phyloP scores from a whole-genome alignment of 1,140 invertebrate genomes.

The Parapsyche elsis region DNA sequence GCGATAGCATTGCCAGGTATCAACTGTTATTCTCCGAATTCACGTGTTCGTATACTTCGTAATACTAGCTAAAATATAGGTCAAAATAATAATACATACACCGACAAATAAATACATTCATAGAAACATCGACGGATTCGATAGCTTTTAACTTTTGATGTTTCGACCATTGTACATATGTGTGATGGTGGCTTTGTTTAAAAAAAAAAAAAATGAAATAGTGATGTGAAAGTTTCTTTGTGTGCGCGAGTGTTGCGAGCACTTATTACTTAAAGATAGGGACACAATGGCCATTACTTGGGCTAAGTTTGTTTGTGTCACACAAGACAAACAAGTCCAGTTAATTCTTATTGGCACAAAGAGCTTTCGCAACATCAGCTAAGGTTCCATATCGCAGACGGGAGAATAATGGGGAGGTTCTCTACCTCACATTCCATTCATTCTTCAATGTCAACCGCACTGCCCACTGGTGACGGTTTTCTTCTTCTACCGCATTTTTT shows the following conservation, averaged over 20 bases:
- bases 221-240: too few relatives aligned
- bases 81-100: too few relatives aligned
- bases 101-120: too few relatives aligned
- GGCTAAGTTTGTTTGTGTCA: conserved; percentile 38
- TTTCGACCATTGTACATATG: too few relatives aligned
- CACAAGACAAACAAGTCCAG: conserved; percentile 41
- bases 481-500: not conserved
- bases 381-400: not conserved
- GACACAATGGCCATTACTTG: conserved; percentile 25
- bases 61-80: too few relatives aligned
- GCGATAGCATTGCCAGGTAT: too few relatives aligned
- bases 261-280: not conserved
- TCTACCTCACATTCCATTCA: conserved; percentile 37
- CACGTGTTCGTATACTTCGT: too few relatives aligned
- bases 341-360: conserved; percentile 43
- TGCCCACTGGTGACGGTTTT: conserved; percentile 19
- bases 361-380: conserved; percentile 34
- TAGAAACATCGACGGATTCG: too few relatives aligned
- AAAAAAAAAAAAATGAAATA: too few relatives aligned
- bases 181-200: too few relatives aligned
- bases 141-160: too few relatives aligned
- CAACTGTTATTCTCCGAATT: too few relatives aligned
- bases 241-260: not conserved
- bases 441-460: conserved; percentile 35
- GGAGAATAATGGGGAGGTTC: conserved; percentile 35